Evolutionary conservation across 1,140 invertebrate genomes (phyloP).

Genomic region (Wiebesia pumilae): DNA sequence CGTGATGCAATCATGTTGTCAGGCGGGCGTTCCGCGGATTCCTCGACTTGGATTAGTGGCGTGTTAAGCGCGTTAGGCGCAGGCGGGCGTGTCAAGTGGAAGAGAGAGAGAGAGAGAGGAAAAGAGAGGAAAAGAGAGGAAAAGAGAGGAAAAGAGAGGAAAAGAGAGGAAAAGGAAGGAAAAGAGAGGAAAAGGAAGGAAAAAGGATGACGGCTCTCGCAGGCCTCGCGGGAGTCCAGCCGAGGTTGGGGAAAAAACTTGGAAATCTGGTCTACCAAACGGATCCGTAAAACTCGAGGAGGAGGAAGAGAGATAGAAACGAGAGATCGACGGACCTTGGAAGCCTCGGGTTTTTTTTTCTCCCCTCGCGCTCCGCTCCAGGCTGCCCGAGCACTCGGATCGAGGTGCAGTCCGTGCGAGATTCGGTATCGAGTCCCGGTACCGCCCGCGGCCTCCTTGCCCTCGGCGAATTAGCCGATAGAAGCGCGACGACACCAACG

Average conservation of each 20-base stretch:
- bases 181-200: slow-evolving; percentile 13
- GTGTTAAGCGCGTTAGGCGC: slow-evolving; percentile 26
- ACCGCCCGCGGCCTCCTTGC: too few relatives aligned
- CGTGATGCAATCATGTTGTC: slow-evolving; percentile 44
- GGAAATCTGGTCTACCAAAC: neutral
- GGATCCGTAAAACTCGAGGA: neutral
- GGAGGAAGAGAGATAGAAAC: neutral
- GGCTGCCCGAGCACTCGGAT: too few relatives aligned
- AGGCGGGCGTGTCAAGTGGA: slow-evolving; percentile 17
- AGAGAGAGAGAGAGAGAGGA: slow-evolving; percentile 2
- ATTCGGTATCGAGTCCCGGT: too few relatives aligned
- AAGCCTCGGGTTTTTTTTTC: too few relatives aligned
- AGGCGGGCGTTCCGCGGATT: slow-evolving; percentile 32
- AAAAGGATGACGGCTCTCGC: slow-evolving; percentile 16
- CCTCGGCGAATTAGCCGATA: too few relatives aligned
- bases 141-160: too few relatives aligned
- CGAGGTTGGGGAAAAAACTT: too few relatives aligned
- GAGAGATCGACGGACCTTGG: too few relatives aligned
- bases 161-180: slow-evolving; percentile 16
- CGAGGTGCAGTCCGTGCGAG: neutral
- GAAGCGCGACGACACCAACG: too few relatives aligned
- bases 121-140: neutral
- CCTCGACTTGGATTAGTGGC: slow-evolving; percentile 10
- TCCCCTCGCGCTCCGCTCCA: too few relatives aligned
- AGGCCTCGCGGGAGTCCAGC: too few relatives aligned